These are phyloP conservation scores for Bombylius major DNA, from an alignment of 2,888 invertebrate genomes.

Conservation along the genomic window DNA sequence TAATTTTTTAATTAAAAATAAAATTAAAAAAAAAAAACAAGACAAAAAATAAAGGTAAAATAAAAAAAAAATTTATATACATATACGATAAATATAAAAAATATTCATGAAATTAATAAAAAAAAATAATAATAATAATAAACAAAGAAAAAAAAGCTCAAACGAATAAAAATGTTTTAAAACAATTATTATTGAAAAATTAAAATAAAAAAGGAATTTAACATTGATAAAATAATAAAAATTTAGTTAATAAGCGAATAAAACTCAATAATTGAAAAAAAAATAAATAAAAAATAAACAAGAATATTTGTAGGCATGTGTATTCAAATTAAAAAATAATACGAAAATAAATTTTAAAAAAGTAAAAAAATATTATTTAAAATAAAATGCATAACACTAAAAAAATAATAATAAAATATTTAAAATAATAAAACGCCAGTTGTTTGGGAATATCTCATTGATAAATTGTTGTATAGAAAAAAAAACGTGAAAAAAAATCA, in stretches of 20 bases:
- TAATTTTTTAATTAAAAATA: slow-evolving; percentile 28
- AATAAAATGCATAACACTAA: too few relatives aligned
- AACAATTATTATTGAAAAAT: too few relatives aligned
- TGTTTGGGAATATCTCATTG: slow-evolving; percentile 6
- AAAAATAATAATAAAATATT: slow-evolving; percentile 1
- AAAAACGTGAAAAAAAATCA: slow-evolving; percentile 14
- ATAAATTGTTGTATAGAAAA: not conserved
- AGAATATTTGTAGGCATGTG: not conserved
- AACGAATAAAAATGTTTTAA: too few relatives aligned
- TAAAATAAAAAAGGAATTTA: too few relatives aligned
- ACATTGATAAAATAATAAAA: too few relatives aligned
- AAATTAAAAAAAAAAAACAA: slow-evolving; percentile 9
- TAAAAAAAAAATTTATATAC: slow-evolving; percentile 10
- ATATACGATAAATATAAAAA: slow-evolving; percentile 10
- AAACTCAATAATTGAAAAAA: not conserved
- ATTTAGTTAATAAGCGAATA: too few relatives aligned
- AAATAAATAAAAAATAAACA: slow-evolving; percentile 1
- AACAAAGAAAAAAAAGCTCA: not conserved
- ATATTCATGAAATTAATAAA: slow-evolving; percentile 4
- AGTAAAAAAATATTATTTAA: slow-evolving; percentile 1
- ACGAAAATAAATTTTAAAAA: slow-evolving; percentile 1
- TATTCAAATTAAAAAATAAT: not conserved
- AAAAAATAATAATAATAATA: slow-evolving; percentile 2
- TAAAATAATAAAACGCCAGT: slow-evolving; percentile 2
- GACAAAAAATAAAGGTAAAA: slow-evolving; percentile 6